Percentiles rank a stretch among this genome's conserved stretches.
phyloP scores from a whole-genome alignment of 2,113 vertebrate genomes.

The Mirounga angustirostris region DNA sequence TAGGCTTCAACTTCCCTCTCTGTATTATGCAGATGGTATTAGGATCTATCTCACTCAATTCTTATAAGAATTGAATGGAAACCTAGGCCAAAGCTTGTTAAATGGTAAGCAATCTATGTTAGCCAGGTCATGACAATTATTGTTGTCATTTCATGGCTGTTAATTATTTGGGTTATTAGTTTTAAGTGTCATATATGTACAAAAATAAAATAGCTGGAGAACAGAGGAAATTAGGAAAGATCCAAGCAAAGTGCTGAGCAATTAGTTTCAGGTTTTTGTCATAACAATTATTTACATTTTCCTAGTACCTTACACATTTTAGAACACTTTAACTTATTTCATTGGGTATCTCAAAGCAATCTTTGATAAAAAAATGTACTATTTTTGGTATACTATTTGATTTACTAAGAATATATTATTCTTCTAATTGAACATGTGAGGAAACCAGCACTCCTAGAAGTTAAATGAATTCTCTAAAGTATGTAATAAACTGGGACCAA shows the following conservation, averaged over 20 bases:
- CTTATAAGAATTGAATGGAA: constrained; percentile 22
- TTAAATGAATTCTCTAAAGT: background rate
- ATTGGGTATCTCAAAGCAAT: background rate
- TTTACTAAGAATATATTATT: background rate
- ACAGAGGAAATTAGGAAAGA: background rate
- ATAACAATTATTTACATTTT: background rate
- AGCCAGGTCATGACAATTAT: background rate
- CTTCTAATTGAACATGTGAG: background rate
- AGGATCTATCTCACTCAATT: background rate
- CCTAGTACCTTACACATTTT: background rate
- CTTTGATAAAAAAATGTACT: background rate
- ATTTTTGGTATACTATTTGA: background rate
- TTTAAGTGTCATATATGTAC: background rate
- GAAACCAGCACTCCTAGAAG: background rate
- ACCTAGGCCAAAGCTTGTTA: background rate
- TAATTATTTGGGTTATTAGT: constrained; percentile 1
- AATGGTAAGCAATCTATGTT: background rate
- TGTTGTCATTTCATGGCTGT: background rate
- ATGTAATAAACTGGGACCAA: background rate
- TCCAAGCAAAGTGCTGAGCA: background rate
- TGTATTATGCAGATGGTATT: background rate
- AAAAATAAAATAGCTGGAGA: background rate
- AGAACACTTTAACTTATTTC: background rate
- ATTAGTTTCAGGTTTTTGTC: background rate
- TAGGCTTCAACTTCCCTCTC: background rate